These are phyloP conservation scores for Eubucco bourcierii DNA, from an alignment of 2,113 vertebrate species.

Conservation along the genomic window DNA sequence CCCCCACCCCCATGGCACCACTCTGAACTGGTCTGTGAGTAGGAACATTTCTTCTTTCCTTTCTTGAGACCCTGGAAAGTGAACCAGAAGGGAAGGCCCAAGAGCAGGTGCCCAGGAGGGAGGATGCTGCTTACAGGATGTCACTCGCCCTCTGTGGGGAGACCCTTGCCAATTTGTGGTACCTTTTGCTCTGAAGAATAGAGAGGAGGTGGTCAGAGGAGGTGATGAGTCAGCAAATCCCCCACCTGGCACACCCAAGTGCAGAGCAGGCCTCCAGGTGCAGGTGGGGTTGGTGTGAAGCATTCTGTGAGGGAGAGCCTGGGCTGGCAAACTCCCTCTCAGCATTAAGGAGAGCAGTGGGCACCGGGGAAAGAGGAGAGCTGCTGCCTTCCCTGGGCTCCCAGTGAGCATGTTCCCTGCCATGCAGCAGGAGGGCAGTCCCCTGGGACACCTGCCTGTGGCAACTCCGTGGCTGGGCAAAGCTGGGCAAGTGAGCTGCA, in stretches of 20 bases:
- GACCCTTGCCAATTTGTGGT: not conserved
- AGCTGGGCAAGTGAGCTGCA: not conserved
- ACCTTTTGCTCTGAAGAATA: not conserved
- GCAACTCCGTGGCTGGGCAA: not conserved
- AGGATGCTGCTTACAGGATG: not conserved
- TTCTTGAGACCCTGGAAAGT: not conserved
- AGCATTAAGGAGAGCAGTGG: not conserved
- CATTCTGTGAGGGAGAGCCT: not conserved
- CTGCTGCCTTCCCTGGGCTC: not conserved
- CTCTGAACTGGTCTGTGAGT: not conserved
- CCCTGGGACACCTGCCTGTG: not conserved
- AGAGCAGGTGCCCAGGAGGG: not conserved
- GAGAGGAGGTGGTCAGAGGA: not conserved
- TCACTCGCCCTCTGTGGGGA: not conserved
- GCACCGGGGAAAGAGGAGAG: not conserved
- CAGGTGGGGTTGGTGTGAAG: not conserved
- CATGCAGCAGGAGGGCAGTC: not conserved
- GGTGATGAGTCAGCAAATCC: not conserved
- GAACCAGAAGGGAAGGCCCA: not conserved
- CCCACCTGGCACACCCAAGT: not conserved
- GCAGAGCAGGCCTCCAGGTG: not conserved
- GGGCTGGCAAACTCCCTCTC: not conserved
- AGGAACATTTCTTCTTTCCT: not conserved
- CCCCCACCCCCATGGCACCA: not conserved
- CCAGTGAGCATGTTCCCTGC: accelerated